phyloP scores from a whole-genome alignment of 2,888 invertebrate species.

The Idaea aversata region DNA sequence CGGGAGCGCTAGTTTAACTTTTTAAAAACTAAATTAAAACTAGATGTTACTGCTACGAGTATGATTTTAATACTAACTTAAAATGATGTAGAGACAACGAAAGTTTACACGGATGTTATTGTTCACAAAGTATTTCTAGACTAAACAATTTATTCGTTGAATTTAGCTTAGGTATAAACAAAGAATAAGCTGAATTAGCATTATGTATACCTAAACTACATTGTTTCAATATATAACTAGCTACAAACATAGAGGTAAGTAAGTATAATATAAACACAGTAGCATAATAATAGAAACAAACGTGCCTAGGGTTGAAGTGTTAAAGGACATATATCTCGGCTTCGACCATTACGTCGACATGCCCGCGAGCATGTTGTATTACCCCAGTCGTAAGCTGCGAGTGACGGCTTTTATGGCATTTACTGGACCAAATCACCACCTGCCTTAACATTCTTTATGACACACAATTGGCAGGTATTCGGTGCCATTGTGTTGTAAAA shows the following conservation, averaged over 20 bases:
- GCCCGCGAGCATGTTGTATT: not conserved
- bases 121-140: too few species aligned
- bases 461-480: not conserved
- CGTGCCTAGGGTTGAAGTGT: not conserved
- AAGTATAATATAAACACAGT: not conserved
- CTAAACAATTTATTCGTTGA: too few species aligned
- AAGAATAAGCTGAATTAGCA: too few species aligned
- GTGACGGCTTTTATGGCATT: not conserved
- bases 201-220: too few species aligned
- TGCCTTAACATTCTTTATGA: not conserved
- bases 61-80: too few species aligned
- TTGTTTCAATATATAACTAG: too few species aligned
- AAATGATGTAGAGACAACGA: too few species aligned
- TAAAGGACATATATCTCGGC: not conserved
- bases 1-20: too few species aligned
- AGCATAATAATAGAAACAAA: conserved; percentile 1
- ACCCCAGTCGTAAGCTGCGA: not conserved
- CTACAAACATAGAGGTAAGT: not conserved
- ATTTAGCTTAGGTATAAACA: too few species aligned
- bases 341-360: not conserved
- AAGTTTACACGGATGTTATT: too few species aligned
- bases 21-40: too few species aligned
- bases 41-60: too few species aligned
- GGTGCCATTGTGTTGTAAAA: not conserved
- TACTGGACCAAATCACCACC: conserved; percentile 1